Evolutionary conservation across 2,888 invertebrate genomes (phyloP), one percentile per base, ranked within the genome.

Genomic region (Yponomeuta sedellus): DNA sequence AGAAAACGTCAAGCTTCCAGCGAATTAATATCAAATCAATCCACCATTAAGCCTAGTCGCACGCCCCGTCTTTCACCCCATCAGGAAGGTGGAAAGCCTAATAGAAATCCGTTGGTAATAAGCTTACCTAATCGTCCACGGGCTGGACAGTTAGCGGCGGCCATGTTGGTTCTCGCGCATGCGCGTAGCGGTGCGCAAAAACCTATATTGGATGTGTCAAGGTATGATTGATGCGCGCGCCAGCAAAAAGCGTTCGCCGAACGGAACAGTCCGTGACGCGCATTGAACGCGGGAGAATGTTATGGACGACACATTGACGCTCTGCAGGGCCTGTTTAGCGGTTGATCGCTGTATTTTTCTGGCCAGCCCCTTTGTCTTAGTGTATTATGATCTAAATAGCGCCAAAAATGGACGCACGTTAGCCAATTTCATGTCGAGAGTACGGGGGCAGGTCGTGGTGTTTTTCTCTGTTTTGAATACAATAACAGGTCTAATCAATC

Each of bases 1-100:
- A 75, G 76, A 81, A 77, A 34, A 82, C 81, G 81, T 80, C 82
- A 79, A 81, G 76, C 78, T 78, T 77, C 79, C 79, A 79, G 84
- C 84, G 76, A 86, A 89, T 90, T 89, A 89, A 90, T 90, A 86
- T 90, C 90, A 81, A 89, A 90, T 90, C 88, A 90, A 85, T 87
- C 80, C 82, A 78, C 79, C 89, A 89, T 90, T 88, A 88, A 78
- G 77, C 77, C 86, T 82, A 82, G 82, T 88, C 87, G 81, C 88
- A 87, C 88, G 88, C 87, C 87, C 87, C 80, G 75, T 86, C 85
- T 86, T 83, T 87, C 86, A 88, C 88, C 88, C 88, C 86, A 88
- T 88, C 86, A 88, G 80, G 78, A 82, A 86, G 82, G 84, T 86
- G 85, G 85, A 87, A 88, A 88, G 85, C 86, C 83, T 89, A 90